A percentile compares a stretch with the other conserved stretches of the same genome.
Evolutionary conservation across 2,888 invertebrate genomes (phyloP).

Genomic region (Sinodicranocentrus sp.): DNA sequence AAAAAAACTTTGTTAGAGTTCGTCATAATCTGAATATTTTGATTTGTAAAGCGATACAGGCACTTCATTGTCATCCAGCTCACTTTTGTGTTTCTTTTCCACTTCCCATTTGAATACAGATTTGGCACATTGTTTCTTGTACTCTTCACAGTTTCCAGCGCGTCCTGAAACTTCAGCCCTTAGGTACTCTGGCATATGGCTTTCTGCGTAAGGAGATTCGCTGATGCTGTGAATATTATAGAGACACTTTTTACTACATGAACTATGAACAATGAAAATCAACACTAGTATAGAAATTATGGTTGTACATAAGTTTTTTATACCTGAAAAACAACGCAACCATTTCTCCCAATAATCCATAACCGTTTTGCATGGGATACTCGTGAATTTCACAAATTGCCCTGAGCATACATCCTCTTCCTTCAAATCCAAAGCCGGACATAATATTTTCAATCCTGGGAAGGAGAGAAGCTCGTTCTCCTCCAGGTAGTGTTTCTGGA

Average conservation of each 20-base stretch:
- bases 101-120: conserved; percentile 58
- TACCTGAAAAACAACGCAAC: conserved; percentile 75
- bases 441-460: conserved; percentile 72
- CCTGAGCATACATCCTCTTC: conserved; percentile 71
- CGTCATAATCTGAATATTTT: conserved; percentile 37
- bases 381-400: conserved; percentile 76
- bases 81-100: conserved; percentile 15
- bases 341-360: conserved; percentile 75
- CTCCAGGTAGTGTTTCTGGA: conserved; percentile 73
- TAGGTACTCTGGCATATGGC: conserved; percentile 74
- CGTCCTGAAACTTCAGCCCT: conserved; percentile 72
- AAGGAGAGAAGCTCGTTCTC: conserved; percentile 73
- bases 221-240: conserved; percentile 67
- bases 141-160: conserved; percentile 43
- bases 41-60: conserved; percentile 29
- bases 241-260: not conserved
- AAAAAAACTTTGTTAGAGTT: conserved; percentile 49
- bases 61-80: conserved; percentile 31
- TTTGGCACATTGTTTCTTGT: conserved; percentile 44
- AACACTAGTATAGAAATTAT: not conserved
- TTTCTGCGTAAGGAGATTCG: conserved; percentile 70
- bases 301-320: not conserved
- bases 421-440: conserved; percentile 68
- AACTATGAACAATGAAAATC: not conserved
- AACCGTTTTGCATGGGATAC: conserved; percentile 71